These are phyloP conservation scores for Pygoscelis adeliae DNA, from an alignment of 2,113 vertebrate species.

Conservation along the genomic window DNA sequence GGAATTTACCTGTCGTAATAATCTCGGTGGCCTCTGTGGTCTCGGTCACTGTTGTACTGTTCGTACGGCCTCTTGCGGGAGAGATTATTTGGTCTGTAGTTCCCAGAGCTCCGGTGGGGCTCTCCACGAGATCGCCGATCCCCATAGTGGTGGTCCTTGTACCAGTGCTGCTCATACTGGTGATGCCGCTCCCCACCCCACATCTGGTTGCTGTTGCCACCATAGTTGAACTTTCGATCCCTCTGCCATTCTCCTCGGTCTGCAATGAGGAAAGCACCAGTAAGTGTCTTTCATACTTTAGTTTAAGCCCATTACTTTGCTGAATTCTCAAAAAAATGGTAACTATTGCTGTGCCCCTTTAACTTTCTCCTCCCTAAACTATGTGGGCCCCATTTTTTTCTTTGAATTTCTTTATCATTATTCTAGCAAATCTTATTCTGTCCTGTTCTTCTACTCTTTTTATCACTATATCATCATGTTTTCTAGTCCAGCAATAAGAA, in stretches of 20 bases:
- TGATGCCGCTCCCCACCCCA: slow-evolving; percentile 94
- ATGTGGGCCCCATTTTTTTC: not conserved
- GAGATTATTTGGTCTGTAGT: slow-evolving; percentile 87
- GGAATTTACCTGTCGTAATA: slow-evolving; percentile 90
- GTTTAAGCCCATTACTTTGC: not conserved
- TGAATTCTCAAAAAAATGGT: not conserved
- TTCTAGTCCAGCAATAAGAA: not conserved
- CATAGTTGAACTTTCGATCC: slow-evolving; percentile 91
- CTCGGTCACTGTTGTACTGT: slow-evolving; percentile 91
- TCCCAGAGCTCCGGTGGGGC: slow-evolving; percentile 85
- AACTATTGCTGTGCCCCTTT: not conserved
- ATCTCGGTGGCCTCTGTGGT: slow-evolving; percentile 90
- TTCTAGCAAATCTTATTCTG: not conserved
- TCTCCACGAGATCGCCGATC: slow-evolving; percentile 88
- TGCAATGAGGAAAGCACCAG: slow-evolving; percentile 28
- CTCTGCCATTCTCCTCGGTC: slow-evolving; percentile 94
- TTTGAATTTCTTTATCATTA: not conserved
- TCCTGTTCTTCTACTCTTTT: not conserved
- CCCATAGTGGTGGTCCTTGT: slow-evolving; percentile 93
- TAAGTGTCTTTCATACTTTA: not conserved
- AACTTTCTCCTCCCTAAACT: not conserved
- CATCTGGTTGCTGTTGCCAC: slow-evolving; percentile 82
- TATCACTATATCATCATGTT: not conserved
- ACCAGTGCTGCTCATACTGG: slow-evolving; percentile 89
- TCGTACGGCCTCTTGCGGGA: slow-evolving; percentile 92